phyloP scores from a whole-genome alignment of 2,797 vertebrate genomes.

The Graptemys geographica region DNA sequence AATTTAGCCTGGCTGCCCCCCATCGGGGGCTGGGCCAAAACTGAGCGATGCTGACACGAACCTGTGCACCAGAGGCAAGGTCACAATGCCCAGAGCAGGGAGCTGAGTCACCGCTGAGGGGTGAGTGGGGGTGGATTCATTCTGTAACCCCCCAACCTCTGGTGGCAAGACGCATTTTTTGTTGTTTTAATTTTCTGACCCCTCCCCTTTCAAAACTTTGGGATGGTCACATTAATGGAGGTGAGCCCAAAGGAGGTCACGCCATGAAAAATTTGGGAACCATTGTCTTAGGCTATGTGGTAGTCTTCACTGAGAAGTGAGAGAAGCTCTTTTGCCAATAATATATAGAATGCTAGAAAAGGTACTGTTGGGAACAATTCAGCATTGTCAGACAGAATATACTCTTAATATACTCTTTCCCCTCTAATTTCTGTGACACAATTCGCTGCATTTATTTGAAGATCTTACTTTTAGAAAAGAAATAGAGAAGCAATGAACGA shows the following conservation, averaged over 20 bases:
- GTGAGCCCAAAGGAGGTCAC: not conserved
- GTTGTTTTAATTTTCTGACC: not conserved
- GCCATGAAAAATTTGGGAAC: not conserved
- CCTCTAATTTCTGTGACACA: not conserved
- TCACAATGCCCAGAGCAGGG: too few relatives aligned
- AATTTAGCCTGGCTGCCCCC: not conserved
- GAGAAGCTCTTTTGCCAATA: not conserved
- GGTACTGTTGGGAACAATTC: not conserved
- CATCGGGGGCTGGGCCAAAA: not conserved
- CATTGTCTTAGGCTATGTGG: not conserved
- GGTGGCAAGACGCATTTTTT: not conserved
- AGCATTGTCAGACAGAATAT: not conserved
- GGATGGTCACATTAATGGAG: not conserved
- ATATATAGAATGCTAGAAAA: not conserved
- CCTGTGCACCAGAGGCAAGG: not conserved
- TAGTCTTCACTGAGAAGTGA: not conserved
- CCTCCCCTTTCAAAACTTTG: not conserved
- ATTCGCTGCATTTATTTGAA: not conserved
- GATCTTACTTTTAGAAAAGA: not conserved
- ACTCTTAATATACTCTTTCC: not conserved
- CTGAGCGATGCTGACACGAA: not conserved
- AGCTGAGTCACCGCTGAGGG: not conserved
- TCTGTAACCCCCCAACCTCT: not conserved
- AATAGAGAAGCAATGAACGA: not conserved
- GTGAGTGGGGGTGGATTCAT: not conserved